These are phyloP conservation scores for Philhelius pedissequus DNA, from an alignment of 2,888 invertebrate species.

Conservation along the genomic window DNA sequence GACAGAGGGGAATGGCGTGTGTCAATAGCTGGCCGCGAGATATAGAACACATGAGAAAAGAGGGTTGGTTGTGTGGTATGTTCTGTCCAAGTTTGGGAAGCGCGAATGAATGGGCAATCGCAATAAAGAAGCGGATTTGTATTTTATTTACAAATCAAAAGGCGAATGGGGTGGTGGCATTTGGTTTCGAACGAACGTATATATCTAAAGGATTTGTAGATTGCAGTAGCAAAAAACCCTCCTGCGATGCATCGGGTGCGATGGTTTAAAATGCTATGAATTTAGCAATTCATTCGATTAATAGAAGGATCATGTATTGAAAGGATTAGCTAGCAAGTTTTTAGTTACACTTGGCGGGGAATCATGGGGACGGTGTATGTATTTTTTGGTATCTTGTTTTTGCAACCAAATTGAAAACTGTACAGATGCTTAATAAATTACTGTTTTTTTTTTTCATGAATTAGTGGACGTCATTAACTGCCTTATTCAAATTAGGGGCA, in stretches of 20 bases:
- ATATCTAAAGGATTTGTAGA: constrained; percentile 14
- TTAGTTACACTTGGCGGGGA: background rate
- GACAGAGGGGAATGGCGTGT: constrained; percentile 35
- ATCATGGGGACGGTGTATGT: background rate
- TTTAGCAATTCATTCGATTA: constrained; percentile 19
- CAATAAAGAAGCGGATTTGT: constrained; percentile 54
- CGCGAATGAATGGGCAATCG: constrained; percentile 37
- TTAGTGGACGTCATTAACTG: too few relatives aligned
- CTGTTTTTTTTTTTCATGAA: too few relatives aligned
- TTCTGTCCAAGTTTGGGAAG: constrained; percentile 13
- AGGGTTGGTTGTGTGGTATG: constrained; percentile 27
- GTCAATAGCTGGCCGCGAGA: constrained; percentile 44
- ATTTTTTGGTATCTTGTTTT: background rate
- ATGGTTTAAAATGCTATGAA: constrained; percentile 2
- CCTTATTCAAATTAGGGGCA: too few relatives aligned
- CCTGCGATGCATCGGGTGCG: background rate
- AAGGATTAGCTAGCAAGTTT: background rate
- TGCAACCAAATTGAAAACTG: background rate
- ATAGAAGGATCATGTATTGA: background rate
- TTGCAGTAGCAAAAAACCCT: background rate
- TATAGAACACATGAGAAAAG: constrained; percentile 13
- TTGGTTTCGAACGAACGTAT: constrained; percentile 1
- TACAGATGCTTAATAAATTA: background rate
- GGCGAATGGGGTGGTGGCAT: background rate
- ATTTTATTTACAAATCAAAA: constrained; percentile 40